Base-by-base conservation (phyloP, 2,888 invertebrate genomes). In the Drosophila leonis region DNA sequence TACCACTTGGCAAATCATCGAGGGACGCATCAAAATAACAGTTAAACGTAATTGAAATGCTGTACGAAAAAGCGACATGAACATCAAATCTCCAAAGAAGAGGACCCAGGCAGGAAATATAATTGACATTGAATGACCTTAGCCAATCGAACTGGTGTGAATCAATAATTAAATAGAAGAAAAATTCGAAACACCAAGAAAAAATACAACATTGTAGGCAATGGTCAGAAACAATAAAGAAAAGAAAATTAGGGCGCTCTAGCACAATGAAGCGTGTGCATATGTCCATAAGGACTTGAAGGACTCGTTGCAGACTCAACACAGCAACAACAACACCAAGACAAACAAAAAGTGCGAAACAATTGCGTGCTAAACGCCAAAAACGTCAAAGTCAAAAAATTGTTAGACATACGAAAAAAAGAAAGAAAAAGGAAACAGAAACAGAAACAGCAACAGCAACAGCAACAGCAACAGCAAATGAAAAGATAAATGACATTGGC, bases 281-380 rank as follows among this genome's bases (percentile, higher is more conserved):
- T 69, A 69, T 55, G 65, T 59, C 64, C 65, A 48, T 37, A 54
- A 67, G 68, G 67, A 67, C 65, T 62, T 56, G 46, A 67, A 61
- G 57, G 57, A 64, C 68, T 79, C 62, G 31, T 31, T 82, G 67
- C 78, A 73, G 71, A 77, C 88, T 71, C 83, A 71, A 67, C 59
- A 61, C 59, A 73, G 63, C 55, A 49, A 49, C 27, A 46, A 48
- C 52, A 56, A 63, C 52, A 65, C 35, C 24, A 62, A 55, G 54
- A 52, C 42, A 69, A 63, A 69, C 77, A 70, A 75, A 83, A 85
- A 90, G 73, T 90, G 89, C 78, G 76, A 85, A 84, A 79, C 87
- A 90, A 90, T 90, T 88, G 89, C 89, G 90, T 90, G 90, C 75
- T 80, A 84, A 90, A 83, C 79, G 79, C 78, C 75, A 80, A 78